Evolutionary conservation across 2,797 vertebrate genomes (phyloP).

Genomic region (Oreortyx pictus): DNA sequence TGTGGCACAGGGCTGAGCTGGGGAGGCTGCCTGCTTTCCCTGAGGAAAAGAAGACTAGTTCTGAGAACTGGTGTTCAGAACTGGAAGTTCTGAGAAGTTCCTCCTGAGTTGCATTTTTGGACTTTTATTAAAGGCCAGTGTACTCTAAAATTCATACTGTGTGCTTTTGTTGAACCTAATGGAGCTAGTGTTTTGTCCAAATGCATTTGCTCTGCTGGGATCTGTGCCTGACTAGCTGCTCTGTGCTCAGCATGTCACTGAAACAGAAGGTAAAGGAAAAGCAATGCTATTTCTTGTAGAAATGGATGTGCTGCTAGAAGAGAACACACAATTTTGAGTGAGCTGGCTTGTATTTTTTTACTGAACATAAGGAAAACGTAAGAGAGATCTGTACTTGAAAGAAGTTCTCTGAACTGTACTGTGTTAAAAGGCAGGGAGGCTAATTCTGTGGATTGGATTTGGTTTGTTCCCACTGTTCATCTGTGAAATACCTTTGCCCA

Average conservation of each 20-base stretch:
- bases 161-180: not conserved
- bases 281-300: not conserved
- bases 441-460: not conserved
- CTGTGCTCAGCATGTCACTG: not conserved
- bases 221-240: not conserved
- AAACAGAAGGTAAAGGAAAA: not conserved
- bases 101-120: not conserved
- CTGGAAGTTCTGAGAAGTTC: slow-evolving; percentile 3
- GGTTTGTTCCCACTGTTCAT: rapidly evolving
- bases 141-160: not conserved
- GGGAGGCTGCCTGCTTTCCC: not conserved
- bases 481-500: not conserved
- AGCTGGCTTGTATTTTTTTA: not conserved
- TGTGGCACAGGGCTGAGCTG: not conserved
- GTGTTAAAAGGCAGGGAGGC: not conserved
- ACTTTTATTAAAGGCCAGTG: not conserved
- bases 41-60: not conserved
- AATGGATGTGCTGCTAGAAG: not conserved
- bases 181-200: not conserved
- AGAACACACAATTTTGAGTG: not conserved
- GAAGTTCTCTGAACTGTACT: not conserved
- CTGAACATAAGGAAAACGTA: not conserved
- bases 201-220: not conserved
- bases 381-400: not conserved
- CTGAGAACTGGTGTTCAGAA: slow-evolving; percentile 14